Base-by-base conservation (phyloP, 2,797 vertebrate genomes). In the Gallinago solitaria region DNA sequence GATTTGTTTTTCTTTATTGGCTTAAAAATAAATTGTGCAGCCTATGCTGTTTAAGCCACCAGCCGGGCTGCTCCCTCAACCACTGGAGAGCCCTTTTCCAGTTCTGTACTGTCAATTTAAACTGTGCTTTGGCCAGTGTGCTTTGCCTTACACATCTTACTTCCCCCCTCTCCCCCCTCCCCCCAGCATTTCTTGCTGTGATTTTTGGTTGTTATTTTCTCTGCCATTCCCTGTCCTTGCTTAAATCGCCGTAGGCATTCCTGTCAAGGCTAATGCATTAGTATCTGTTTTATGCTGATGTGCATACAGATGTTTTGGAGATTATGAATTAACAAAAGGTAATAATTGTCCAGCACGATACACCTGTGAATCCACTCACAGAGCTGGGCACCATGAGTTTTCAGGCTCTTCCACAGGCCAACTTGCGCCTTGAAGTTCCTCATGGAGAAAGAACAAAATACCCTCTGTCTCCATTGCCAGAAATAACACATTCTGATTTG, bases 1-100 rank as follows among this genome's bases (percentile, higher is more conserved):
- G 86, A 71, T 95, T 92, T 87, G 76, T 64, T 85, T 93, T 59
- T 68, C 79, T 78, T 76, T 82, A 54, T 64, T 82, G 57, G 75
- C 59, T 76, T 54, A 41, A 64, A 74, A 73, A 78, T 33, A 59
- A 82, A n/a, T 27, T 7, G 41, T 6, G 15, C 70, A 64, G 74
- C 45, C 68, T 81, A 4, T 70, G 14, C 53, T 54, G 3, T 39
- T 56, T 33, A 50, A 81, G 45, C 60, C 63, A 28, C 30, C 41
- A 32, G 47, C 63, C 75, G 30, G 35, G 78, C 78, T 75, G 61
- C 33, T 74, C 60, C 12, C 32, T 78, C 30, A 60, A 27, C 76
- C 20, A 0, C 59, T 69, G 87, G 35, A 89, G 57, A 87, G 50
- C 53, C 41, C 15, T n/a, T 81, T 75, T 67, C 61, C 25, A 21